A percentile compares a stretch with the other conserved stretches of the same genome.
These are phyloP conservation scores for Coptotermes formosanus DNA, from an alignment of 1,140 invertebrate species.

Conservation along the genomic window DNA sequence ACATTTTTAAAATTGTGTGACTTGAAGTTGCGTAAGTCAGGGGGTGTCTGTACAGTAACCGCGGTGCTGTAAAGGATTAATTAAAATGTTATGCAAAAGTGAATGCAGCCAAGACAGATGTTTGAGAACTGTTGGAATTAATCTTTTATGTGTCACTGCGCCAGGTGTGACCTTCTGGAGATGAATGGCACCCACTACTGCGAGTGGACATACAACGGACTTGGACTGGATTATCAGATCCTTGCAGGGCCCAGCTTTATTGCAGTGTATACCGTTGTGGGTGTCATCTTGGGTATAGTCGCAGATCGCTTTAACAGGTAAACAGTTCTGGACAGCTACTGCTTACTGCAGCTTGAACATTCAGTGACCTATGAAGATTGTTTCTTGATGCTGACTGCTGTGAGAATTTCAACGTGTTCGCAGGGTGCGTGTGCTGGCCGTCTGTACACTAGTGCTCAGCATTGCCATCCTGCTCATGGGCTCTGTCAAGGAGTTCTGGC, in stretches of 20 bases:
- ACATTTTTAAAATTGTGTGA: too few species aligned
- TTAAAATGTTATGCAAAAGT: too few species aligned
- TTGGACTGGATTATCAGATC: conserved; percentile 89
- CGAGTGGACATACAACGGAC: conserved; percentile 89
- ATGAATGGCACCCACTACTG: conserved; percentile 73
- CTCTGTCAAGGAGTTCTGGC: conserved; percentile 84
- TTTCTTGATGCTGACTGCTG: too few species aligned
- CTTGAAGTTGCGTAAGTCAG: too few species aligned
- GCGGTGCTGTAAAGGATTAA: too few species aligned
- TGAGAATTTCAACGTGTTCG: conserved; percentile 39
- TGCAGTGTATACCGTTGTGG: conserved; percentile 83
- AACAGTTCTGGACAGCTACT: conserved; percentile 41
- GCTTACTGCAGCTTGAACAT: not conserved
- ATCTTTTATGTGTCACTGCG: not conserved
- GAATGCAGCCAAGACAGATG: conserved; percentile 58
- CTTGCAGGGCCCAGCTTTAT: conserved; percentile 90
- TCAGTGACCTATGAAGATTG: too few species aligned
- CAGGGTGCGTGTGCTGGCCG: conserved; percentile 67
- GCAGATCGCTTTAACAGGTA: conserved; percentile 68
- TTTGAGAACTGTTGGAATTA: conserved; percentile 49
- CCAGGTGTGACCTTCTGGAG: conserved; percentile 63
- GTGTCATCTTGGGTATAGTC: conserved; percentile 79
- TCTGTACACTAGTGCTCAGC: conserved; percentile 78
- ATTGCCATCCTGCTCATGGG: conserved; percentile 80
- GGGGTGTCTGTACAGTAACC: too few species aligned